A percentile compares a stretch with the other conserved stretches of the same genome.
Conservation (phyloP, 2,113 vertebrate species). For the Pan troglodytes region DNA sequence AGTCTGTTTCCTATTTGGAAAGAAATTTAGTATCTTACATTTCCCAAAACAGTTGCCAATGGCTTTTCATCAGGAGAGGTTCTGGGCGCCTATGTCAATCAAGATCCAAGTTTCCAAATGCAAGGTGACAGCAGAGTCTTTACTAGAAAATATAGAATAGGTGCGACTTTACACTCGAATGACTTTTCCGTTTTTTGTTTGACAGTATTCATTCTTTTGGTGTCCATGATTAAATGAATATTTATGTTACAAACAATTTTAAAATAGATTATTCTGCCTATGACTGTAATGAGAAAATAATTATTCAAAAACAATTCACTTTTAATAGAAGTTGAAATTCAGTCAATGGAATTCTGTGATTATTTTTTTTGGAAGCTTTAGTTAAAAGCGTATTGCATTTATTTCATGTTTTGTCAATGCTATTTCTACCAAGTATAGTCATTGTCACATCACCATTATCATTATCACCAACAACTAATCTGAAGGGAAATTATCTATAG, state of each 20-base stretch:
- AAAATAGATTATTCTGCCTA: slow-evolving; percentile 59
- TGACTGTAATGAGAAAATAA: slow-evolving; percentile 52
- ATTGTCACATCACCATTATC: neutral
- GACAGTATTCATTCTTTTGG: slow-evolving; percentile 26
- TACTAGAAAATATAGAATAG: neutral
- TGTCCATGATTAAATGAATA: slow-evolving; percentile 48
- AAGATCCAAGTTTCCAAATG: neutral
- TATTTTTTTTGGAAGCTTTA: neutral
- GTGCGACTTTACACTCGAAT: slow-evolving; percentile 11
- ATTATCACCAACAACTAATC: neutral
- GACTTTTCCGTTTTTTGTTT: neutral
- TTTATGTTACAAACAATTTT: slow-evolving; percentile 27
- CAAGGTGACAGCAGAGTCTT: neutral
- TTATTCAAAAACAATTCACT: slow-evolving; percentile 54
- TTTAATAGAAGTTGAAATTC: slow-evolving; percentile 63
- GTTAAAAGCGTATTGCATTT: neutral
- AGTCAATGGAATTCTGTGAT: neutral
- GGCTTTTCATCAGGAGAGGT: slow-evolving; percentile 34
- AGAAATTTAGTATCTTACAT: neutral
- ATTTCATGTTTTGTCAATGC: neutral
- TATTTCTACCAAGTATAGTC: neutral
- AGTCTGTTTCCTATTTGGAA: slow-evolving; percentile 25
- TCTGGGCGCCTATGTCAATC: neutral
- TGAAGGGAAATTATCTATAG: neutral
- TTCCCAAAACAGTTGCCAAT: neutral